Percentiles rank a stretch among this genome's conserved stretches.
Conservation (phyloP, 1,140 invertebrate species). For the Gerris buenoi region DNA sequence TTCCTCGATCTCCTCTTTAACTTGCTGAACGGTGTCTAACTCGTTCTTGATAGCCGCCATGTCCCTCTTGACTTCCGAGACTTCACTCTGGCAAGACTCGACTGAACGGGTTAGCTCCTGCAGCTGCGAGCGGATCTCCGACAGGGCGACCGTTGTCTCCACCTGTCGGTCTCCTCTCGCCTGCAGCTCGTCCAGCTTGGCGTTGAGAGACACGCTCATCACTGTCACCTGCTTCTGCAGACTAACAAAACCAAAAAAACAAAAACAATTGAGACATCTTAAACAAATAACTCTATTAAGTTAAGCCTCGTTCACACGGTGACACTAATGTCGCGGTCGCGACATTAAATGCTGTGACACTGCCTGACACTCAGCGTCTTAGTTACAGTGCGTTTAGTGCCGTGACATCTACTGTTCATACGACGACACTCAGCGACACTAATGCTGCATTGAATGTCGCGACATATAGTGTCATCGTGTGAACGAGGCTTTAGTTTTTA, state of each 20-base stretch:
- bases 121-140: slow-evolving; percentile 75
- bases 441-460: no score
- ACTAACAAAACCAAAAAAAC: slow-evolving; percentile 33
- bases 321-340: no score
- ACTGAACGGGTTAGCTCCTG: slow-evolving; percentile 84
- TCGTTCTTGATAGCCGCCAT: slow-evolving; percentile 88
- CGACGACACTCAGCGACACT: no score
- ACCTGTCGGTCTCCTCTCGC: slow-evolving; percentile 51
- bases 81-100: slow-evolving; percentile 79
- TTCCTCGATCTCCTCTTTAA: slow-evolving; percentile 86
- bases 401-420: no score
- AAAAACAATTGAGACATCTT: not conserved
- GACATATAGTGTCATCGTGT: no score
- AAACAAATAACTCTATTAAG: not conserved
- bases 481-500: no score
- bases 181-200: slow-evolving; percentile 80
- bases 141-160: slow-evolving; percentile 75
- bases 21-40: slow-evolving; percentile 78
- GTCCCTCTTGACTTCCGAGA: slow-evolving; percentile 62
- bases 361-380: no score
- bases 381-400: no score
- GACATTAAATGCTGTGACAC: no score
- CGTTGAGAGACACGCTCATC: slow-evolving; percentile 86
- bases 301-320: not conserved
- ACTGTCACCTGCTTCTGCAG: slow-evolving; percentile 89